These are phyloP conservation scores for Trachelus iudaicus DNA, from an alignment of 2,888 invertebrate genomes.

Conservation along the genomic window DNA sequence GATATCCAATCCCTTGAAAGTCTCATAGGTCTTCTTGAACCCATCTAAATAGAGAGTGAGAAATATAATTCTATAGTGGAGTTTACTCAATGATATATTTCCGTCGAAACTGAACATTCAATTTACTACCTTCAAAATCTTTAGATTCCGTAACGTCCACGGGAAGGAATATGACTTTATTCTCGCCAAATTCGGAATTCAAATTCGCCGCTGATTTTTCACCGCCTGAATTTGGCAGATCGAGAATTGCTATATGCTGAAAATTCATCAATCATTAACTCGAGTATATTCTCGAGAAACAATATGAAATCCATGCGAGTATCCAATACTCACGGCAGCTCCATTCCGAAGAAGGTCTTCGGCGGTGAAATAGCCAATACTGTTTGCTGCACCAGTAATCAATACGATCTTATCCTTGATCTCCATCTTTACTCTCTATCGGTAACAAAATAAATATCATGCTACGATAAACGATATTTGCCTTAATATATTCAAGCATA, in stretches of 20 bases:
- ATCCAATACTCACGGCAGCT: conserved; percentile 28
- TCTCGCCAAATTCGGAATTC: conserved; percentile 60
- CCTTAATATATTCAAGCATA: no score
- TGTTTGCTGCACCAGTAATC: conserved; percentile 43
- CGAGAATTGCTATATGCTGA: conserved; percentile 50
- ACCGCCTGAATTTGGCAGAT: conserved; percentile 53
- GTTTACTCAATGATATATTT: background rate
- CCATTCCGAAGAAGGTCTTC: conserved; percentile 33
- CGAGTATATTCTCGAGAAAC: background rate
- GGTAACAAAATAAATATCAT: conserved; percentile 11
- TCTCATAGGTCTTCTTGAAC: conserved; percentile 63
- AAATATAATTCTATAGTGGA: background rate
- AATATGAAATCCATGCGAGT: background rate
- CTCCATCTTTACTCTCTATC: background rate
- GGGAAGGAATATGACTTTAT: conserved; percentile 65
- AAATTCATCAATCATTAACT: background rate
- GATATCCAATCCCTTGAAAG: conserved; percentile 67
- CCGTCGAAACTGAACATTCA: background rate
- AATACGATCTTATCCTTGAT: conserved; percentile 42
- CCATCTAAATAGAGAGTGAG: conserved; percentile 49
- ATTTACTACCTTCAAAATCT: conserved; percentile 63
- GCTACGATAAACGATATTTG: no score
- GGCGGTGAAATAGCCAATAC: conserved; percentile 36
- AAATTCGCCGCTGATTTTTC: conserved; percentile 60
- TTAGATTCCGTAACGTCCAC: conserved; percentile 66